Evolutionary conservation across 2,888 invertebrate species (phyloP), one percentile per base, ranked within the genome.

Genomic region (Aphelenchoides bicaudatus): DNA sequence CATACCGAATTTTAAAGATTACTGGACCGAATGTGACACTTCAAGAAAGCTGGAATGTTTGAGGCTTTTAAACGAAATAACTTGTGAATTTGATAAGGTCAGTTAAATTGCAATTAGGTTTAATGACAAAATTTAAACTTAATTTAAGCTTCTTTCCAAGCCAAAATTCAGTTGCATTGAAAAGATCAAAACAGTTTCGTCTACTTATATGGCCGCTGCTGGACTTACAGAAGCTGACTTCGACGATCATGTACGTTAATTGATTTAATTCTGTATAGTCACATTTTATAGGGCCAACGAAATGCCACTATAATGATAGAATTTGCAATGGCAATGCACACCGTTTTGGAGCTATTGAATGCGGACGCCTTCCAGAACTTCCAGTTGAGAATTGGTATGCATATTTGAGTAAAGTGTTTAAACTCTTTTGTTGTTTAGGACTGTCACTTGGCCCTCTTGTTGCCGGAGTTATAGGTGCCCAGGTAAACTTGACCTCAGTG

Each of bases 151-250:
- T 34, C 83, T 96, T 30, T 82, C 90, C 47, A 92, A 93, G 78
- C 90, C 91, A 0, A 92, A 93, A 78, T 94, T 89, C 81, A 91
- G 91, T 79, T 87, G 88, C 68, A 91, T 96, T 71, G 96, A 96
- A 82, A 96, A 96, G 81, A 96, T 96, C 55, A 96, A 96, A 82
- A 96, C 94, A 0, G 94, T 96, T 59, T 93, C 92, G 13, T 92
- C 91, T 80, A 94, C 94, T 0, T 96, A 96, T 79, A 96, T 96
- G 94, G 87, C 93, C 48, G 94, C 94, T 0, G 89, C 91, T 0
- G 96, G 96, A 0, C 82, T 96, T 19, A 75, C 72, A 21, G 74
- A 74, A 28, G 50, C 58, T 5, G 77, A 75, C 46, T 62, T 57
- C 57, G 71, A 66, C 50, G 70, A 73, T 16, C 49, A 61, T 55